A percentile compares a stretch with the other conserved stretches of the same genome.
Evolutionary conservation across 1,140 invertebrate species (phyloP).

Genomic region (Drosophila setifemur): DNA sequence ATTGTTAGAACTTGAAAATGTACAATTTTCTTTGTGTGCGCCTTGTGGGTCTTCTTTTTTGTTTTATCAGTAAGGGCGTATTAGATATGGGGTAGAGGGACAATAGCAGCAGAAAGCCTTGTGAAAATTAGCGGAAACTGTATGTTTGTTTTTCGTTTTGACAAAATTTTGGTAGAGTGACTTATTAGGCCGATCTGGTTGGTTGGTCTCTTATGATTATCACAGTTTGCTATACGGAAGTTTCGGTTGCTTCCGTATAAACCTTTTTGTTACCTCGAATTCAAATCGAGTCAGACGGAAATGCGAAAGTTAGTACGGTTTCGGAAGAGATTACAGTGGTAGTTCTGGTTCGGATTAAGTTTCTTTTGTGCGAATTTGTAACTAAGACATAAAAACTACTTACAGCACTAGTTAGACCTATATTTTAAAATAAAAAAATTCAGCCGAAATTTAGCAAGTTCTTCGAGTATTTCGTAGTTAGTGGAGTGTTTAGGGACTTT

Average conservation of each 20-base stretch:
- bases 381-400: conserved; percentile 78
- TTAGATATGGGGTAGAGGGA: neutral
- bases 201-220: conserved; percentile 68
- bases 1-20: conserved; percentile 64
- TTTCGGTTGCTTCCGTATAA: conserved; percentile 50
- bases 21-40: conserved; percentile 54
- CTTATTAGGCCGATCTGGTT: conserved; percentile 23
- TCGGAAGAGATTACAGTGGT: conserved; percentile 5
- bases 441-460: conserved; percentile 61
- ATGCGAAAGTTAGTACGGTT: conserved; percentile 28
- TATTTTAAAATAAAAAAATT: conserved; percentile 65
- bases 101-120: conserved; percentile 5
- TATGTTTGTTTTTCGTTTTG: conserved; percentile 10
- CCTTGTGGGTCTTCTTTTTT: neutral
- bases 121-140: conserved; percentile 11
- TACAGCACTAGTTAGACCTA: conserved; percentile 67
- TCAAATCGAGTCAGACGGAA: conserved; percentile 20
- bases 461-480: conserved; percentile 68
- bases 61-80: neutral
- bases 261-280: conserved; percentile 44
- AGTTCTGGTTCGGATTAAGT: neutral
- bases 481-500: conserved; percentile 5
- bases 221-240: conserved; percentile 79
- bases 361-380: conserved; percentile 49
- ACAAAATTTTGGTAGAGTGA: conserved; percentile 31